Conservation (phyloP, 35 echinoderm and acorn worm genomes). For the Ophioderma brevispina region DNA sequence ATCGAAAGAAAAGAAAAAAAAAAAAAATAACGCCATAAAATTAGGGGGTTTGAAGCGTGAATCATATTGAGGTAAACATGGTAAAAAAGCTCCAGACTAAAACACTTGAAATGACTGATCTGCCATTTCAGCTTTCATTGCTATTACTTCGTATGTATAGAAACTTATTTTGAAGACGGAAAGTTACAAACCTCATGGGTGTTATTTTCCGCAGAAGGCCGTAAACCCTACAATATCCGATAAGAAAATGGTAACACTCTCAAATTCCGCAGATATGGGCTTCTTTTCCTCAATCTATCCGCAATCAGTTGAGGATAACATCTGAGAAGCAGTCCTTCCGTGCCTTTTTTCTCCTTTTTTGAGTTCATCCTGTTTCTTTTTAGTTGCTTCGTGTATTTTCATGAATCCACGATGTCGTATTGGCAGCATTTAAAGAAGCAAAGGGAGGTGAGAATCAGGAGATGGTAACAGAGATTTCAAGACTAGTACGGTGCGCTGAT, state of each 20-base stretch:
- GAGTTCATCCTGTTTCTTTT: slow-evolving; percentile 33
- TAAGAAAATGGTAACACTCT: slow-evolving; percentile 67
- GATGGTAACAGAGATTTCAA: slow-evolving; percentile 52
- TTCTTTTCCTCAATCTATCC: slow-evolving; percentile 24
- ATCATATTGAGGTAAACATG: no score
- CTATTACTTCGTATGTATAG: no score
- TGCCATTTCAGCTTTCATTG: no score
- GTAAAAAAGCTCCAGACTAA: no score
- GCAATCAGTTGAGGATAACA: slow-evolving; percentile 43
- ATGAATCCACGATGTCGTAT: slow-evolving; percentile 67
- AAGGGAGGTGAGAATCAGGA: slow-evolving; percentile 36
- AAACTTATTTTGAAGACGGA: no score
- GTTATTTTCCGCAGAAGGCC: no score
- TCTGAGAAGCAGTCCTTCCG: slow-evolving; percentile 49
- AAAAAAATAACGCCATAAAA: no score
- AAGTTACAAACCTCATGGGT: no score
- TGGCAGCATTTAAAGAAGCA: slow-evolving; percentile 35
- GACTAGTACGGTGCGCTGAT: background rate
- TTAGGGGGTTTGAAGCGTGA: no score
- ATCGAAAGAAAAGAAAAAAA: no score
- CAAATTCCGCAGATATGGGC: slow-evolving; percentile 47
- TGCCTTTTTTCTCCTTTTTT: slow-evolving; percentile 56
- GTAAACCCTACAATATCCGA: slow-evolving; percentile 72
- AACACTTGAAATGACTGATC: no score
- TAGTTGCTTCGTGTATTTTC: slow-evolving; percentile 23